A percentile compares a stretch with the other conserved stretches of the same genome.
These are phyloP conservation scores for Phallusia fumigata DNA, from an alignment of 23 tunicate species.

Conservation along the genomic window DNA sequence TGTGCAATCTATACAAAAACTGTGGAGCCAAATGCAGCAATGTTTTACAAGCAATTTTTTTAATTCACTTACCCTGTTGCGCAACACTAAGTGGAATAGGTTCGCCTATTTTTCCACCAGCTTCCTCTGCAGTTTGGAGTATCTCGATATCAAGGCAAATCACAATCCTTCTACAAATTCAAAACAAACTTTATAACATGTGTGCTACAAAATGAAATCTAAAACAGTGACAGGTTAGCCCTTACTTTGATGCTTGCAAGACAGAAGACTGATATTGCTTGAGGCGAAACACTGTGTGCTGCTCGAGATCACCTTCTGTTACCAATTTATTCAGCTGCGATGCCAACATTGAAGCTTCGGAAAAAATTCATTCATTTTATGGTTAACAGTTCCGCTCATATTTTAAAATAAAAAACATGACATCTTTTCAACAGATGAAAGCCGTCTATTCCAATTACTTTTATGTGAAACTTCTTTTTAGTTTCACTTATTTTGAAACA, in stretches of 20 bases:
- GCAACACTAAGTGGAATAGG: conserved; percentile 42
- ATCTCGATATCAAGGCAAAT: conserved; percentile 63
- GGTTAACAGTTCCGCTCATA: too few relatives aligned
- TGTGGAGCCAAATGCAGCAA: too few relatives aligned
- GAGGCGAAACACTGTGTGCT: conserved; percentile 46
- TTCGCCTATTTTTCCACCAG: conserved; percentile 71
- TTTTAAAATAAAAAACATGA: too few relatives aligned
- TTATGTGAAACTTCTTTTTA: too few relatives aligned
- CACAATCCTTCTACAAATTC: conserved; percentile 36
- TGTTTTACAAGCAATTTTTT: too few relatives aligned
- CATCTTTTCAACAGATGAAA: too few relatives aligned
- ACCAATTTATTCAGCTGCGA: conserved; percentile 73
- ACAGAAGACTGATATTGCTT: conserved; percentile 70
- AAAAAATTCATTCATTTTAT: background rate
- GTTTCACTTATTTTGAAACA: too few relatives aligned
- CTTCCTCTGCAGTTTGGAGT: conserved; percentile 58
- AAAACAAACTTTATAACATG: background rate
- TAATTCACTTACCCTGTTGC: background rate
- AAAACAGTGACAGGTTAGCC: background rate
- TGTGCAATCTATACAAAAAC: too few relatives aligned
- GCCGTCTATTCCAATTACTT: too few relatives aligned
- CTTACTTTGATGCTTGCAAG: conserved; percentile 46
- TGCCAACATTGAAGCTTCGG: conserved; percentile 75
- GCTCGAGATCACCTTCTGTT: conserved; percentile 41
- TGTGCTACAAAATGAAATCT: background rate